A percentile compares a stretch with the other conserved stretches of the same genome.
Evolutionary conservation across 1,140 invertebrate genomes (phyloP).

Genomic region (Trichomalopsis sarcophagae): DNA sequence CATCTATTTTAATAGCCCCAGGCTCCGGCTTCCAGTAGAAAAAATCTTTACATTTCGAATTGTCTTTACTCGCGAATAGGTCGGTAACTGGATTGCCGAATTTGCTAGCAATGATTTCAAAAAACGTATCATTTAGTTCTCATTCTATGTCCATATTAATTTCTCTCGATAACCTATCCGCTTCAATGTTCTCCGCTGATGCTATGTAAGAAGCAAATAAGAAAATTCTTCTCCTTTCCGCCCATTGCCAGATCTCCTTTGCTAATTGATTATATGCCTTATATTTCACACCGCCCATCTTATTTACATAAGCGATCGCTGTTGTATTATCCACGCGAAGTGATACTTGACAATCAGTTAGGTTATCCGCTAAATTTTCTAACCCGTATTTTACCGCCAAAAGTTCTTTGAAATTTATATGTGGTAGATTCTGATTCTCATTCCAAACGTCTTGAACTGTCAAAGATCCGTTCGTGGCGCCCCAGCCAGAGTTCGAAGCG

Average conservation of each 20-base stretch:
- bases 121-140: conserved; percentile 33
- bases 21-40: conserved; percentile 55
- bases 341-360: conserved; percentile 53
- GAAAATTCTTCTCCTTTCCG: conserved; percentile 37
- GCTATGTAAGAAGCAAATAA: conserved; percentile 51
- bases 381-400: neutral
- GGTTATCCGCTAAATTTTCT: conserved; percentile 46
- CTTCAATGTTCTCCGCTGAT: conserved; percentile 55
- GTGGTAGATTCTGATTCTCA: conserved; percentile 35
- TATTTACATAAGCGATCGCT: conserved; percentile 55
- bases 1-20: conserved; percentile 50
- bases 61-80: conserved; percentile 55
- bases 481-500: conserved; percentile 50
- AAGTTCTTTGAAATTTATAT: conserved; percentile 65
- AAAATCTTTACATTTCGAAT: conserved; percentile 57
- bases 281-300: conserved; percentile 56
- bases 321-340: conserved; percentile 59
- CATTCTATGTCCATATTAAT: conserved; percentile 56
- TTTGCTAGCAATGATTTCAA: conserved; percentile 49
- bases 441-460: conserved; percentile 43
- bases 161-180: conserved; percentile 54
- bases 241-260: conserved; percentile 29
- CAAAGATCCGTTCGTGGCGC: conserved; percentile 18
- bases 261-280: conserved; percentile 26
- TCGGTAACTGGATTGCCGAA: conserved; percentile 57